Evolutionary conservation across 1,140 invertebrate genomes (phyloP), one percentile per base, ranked within the genome.

Genomic region (Bombus haemorrhoidalis): DNA sequence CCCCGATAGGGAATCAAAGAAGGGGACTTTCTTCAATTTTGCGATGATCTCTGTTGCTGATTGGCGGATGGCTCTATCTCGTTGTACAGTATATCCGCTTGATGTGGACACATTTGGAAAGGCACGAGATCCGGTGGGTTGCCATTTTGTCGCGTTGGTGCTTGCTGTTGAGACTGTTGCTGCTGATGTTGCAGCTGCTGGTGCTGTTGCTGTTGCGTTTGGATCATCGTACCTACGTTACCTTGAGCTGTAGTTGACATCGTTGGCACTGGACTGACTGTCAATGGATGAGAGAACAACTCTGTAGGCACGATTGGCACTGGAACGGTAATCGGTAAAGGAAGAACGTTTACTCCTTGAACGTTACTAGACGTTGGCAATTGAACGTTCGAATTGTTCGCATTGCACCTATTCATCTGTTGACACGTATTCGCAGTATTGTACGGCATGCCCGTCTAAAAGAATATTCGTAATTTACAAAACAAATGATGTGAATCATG

Each of bases 291-390:
- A 1, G 91, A 89, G 88, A 95, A 95, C 43, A 94, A 79, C 83
- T 95, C 94, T 8, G 92, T 91, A 59, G 94, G 88, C 59, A 94
- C 93, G 69, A 94, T 92, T 22, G 94, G 91, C 25, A 94, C 91
- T 41, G 94, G 92, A 3, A 95, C 84, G 22, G 93, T 92, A 64
- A 93, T 93, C 22, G 95, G 93, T 37, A 93, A 87, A 12, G 93
- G 90, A 85, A 95, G 89, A 1, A 93, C 89, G 78, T 91, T 94
- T 0, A 94, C 92, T 59, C 91, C 89, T 81, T 92, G 91, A 28
- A 94, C 89, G 15, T 73, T 85, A n/a, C 59, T 83, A 28, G 91
- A 91, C 25, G 91, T 88, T 12, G 93, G 79, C 1, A 92, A 76
- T 37, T 90, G 92, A 22, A 89, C 88, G 12, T 92, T 93, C 15